phyloP scores from a whole-genome alignment of 2,888 invertebrate genomes.

The Aethes cnicana region DNA sequence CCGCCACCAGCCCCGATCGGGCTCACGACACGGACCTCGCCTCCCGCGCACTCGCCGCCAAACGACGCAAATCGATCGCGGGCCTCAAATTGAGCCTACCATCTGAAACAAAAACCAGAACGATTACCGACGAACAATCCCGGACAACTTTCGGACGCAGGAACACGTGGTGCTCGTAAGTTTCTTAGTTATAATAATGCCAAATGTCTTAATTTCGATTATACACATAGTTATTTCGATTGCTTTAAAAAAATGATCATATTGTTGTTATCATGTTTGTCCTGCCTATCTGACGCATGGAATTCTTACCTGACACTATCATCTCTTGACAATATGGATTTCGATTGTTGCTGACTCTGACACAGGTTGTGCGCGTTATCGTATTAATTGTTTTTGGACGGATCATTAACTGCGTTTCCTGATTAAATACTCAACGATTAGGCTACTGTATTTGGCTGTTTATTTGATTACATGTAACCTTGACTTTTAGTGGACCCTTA shows the following conservation, averaged over 20 bases:
- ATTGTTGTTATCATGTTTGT: slow-evolving; percentile 43
- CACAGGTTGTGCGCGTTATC: slow-evolving; percentile 32
- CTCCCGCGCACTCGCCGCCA: slow-evolving; percentile 71
- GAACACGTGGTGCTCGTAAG: slow-evolving; percentile 82
- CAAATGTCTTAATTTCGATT: neutral
- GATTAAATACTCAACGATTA: slow-evolving; percentile 1
- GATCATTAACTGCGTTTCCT: slow-evolving; percentile 3
- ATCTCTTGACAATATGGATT: slow-evolving; percentile 40
- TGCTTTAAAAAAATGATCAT: slow-evolving; percentile 27
- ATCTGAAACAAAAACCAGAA: slow-evolving; percentile 57
- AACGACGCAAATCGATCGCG: slow-evolving; percentile 75
- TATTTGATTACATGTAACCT: slow-evolving; percentile 9
- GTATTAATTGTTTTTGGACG: slow-evolving; percentile 1
- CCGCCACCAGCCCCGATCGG: slow-evolving; percentile 57
- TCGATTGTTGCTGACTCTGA: slow-evolving; percentile 46
- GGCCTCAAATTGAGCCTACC: slow-evolving; percentile 67
- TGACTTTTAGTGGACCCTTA: neutral
- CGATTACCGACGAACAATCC: slow-evolving; percentile 52
- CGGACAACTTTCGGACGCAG: slow-evolving; percentile 66
- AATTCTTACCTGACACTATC: slow-evolving; percentile 53
- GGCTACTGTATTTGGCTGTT: neutral
- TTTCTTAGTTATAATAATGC: slow-evolving; percentile 31
- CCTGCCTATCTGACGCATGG: slow-evolving; percentile 44
- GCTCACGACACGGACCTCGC: slow-evolving; percentile 65
- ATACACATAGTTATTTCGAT: neutral